Evolutionary conservation across 2,888 invertebrate species (phyloP), one percentile per base, ranked within the genome.

Genomic region (Hypomecis atomaria): DNA sequence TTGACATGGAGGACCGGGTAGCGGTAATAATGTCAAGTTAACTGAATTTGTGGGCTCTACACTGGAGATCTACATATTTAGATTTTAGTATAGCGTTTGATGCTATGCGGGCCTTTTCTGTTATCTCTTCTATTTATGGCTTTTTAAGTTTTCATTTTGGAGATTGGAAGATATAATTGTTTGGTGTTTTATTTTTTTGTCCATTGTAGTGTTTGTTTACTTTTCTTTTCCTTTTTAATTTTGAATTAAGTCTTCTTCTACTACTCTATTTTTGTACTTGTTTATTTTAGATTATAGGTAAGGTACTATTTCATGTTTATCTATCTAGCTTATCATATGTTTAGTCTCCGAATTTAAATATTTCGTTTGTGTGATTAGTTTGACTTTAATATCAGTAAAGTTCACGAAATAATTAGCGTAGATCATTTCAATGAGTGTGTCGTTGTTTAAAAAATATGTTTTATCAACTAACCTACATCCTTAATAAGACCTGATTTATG

Each of bases 11-110:
- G 73, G 72, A 78, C 76, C 74, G 74, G 76, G 71, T 77, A 75
- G 72, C 65, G 74, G 76, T 75, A 76, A 77, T 83, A 79, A 84
- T 72, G 81, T 81, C 79, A 78, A 74, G 78, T 83, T 80, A 83
- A 81, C 78, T 73, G 73, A 80, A 85, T 85, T 85, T 82, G 83
- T 83, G 79, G 77, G 79, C 73, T 76, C 76, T 74, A 72, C 71
- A 70, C 72, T 70, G 75, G 73, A 78, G 78, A 73, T 73, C 77
- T 71, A n/a, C n/a, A n/a, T n/a, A 74, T 79, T 79, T 69, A 52
- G 52, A 52, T 42, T 52, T 52, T 52, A 75, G 78, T 77, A 76
- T 73, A 78, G 72, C 74, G 72, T 67, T 69, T 60, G 70, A 23
- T 54, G 70, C 56, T 60, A 81, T 82, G 78, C 82, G 82, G 81